Conservation (phyloP, 2,888 invertebrate species). For the Stratiomys singularior region DNA sequence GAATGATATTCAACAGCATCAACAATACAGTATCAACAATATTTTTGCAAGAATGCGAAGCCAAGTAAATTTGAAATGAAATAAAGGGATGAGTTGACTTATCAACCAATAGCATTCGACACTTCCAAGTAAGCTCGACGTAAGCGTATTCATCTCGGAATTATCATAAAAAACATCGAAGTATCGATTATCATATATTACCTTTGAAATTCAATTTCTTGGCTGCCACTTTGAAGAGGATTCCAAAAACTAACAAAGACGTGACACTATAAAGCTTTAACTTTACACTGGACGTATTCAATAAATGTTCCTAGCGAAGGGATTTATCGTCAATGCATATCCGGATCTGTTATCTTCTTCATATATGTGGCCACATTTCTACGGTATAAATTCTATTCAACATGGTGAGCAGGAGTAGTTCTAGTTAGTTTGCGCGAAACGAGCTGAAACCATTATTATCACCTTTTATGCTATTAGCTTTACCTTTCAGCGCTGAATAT, state of each 20-base stretch:
- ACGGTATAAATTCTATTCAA: conserved; percentile 2
- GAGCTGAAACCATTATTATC: conserved; percentile 25
- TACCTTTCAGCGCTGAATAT: background rate
- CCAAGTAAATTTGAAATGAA: too few species aligned
- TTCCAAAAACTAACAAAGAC: conserved; percentile 6
- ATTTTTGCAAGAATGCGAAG: too few species aligned
- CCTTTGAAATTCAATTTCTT: conserved; percentile 16
- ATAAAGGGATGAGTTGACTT: too few species aligned
- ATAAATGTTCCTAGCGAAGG: background rate
- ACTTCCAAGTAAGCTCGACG: too few species aligned
- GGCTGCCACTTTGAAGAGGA: background rate
- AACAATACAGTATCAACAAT: too few species aligned
- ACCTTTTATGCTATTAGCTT: conserved; percentile 12
- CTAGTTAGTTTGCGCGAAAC: background rate
- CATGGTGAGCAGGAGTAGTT: background rate
- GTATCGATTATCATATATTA: too few species aligned
- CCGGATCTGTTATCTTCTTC: background rate
- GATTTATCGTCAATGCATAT: conserved; percentile 28
- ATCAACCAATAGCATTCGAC: too few species aligned
- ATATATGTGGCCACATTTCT: background rate
- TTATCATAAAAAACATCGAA: too few species aligned
- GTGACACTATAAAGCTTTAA: conserved; percentile 27
- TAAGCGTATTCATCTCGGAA: too few species aligned
- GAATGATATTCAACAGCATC: too few species aligned
- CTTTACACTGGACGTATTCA: conserved; percentile 10